Conservation (phyloP, 1,140 invertebrate genomes). For the Apis laboriosa region DNA sequence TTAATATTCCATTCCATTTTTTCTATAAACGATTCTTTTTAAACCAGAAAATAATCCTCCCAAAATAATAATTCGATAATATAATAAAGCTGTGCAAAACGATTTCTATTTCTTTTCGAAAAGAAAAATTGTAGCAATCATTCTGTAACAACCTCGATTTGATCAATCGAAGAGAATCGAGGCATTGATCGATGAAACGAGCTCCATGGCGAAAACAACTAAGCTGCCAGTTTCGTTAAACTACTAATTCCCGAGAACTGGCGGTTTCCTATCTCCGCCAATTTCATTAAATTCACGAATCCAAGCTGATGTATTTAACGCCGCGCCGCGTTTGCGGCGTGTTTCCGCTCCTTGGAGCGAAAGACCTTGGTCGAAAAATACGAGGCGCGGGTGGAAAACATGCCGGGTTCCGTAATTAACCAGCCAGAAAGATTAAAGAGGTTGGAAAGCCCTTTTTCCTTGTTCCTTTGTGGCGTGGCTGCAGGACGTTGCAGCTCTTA, state of each 20-base stretch:
- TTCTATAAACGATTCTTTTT: too few species aligned
- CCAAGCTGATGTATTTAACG: constrained; percentile 6
- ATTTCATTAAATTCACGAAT: constrained; percentile 40
- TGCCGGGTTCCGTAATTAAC: constrained; percentile 50
- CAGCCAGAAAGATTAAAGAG: constrained; percentile 55
- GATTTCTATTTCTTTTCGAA: too few species aligned
- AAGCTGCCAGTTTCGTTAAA: neutral
- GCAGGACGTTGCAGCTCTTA: constrained; percentile 30
- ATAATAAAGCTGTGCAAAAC: too few species aligned
- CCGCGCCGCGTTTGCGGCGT: constrained; percentile 4
- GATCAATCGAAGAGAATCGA: neutral
- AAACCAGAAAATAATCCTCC: too few species aligned
- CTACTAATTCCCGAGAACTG: neutral
- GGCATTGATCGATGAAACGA: neutral
- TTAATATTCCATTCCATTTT: too few species aligned
- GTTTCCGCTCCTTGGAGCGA: constrained; percentile 26
- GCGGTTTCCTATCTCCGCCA: constrained; percentile 1
- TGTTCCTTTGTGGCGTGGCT: constrained; percentile 32
- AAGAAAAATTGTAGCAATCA: too few species aligned
- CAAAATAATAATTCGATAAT: too few species aligned
- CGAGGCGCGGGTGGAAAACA: constrained; percentile 19
- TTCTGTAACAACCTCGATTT: neutral
- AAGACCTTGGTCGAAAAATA: constrained; percentile 29
- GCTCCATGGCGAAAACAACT: neutral
- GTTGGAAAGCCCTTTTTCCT: constrained; percentile 30